Percentiles rank a stretch among this genome's conserved stretches.
Evolutionary conservation across 2,888 invertebrate genomes (phyloP).

Genomic region (Leucoma salicis): DNA sequence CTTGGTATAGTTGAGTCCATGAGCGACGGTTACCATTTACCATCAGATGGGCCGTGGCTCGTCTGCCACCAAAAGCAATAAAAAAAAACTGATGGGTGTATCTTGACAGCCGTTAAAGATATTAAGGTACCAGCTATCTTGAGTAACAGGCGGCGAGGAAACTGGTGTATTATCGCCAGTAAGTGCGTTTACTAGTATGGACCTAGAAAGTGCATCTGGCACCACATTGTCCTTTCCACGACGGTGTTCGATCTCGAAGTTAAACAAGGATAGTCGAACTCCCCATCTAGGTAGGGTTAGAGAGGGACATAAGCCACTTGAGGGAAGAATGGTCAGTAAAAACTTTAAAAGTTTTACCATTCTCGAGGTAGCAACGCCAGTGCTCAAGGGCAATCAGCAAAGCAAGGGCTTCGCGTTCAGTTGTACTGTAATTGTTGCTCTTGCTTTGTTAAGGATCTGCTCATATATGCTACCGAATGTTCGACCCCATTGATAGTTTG

Average conservation of each 20-base stretch:
- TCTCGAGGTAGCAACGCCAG: too few species aligned
- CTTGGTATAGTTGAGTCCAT: too few species aligned
- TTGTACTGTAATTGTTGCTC: constrained; percentile 32
- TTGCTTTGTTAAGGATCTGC: background rate
- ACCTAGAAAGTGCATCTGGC: constrained; percentile 26
- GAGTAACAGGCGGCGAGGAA: background rate
- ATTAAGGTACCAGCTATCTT: constrained; percentile 2
- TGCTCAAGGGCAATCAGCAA: constrained; percentile 33
- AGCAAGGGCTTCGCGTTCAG: constrained; percentile 35
- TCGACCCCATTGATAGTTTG: background rate
- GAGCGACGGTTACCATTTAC: too few species aligned
- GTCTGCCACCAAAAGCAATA: too few species aligned
- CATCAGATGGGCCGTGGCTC: too few species aligned
- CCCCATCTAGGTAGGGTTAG: constrained; percentile 30
- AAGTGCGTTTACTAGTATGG: too few species aligned
- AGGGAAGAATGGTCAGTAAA: too few species aligned
- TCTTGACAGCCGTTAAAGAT: constrained; percentile 16
- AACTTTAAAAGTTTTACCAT: too few species aligned
- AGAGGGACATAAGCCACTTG: constrained; percentile 26
- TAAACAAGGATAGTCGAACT: too few species aligned
- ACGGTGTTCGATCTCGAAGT: constrained; percentile 31
- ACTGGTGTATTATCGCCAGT: background rate
- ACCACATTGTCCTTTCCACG: constrained; percentile 27
- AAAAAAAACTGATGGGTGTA: too few species aligned
- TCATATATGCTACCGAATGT: constrained; percentile 10